Evolutionary conservation across 2,113 vertebrate species (phyloP), one percentile per base, ranked within the genome.

Genomic region (Castor canadensis): DNA sequence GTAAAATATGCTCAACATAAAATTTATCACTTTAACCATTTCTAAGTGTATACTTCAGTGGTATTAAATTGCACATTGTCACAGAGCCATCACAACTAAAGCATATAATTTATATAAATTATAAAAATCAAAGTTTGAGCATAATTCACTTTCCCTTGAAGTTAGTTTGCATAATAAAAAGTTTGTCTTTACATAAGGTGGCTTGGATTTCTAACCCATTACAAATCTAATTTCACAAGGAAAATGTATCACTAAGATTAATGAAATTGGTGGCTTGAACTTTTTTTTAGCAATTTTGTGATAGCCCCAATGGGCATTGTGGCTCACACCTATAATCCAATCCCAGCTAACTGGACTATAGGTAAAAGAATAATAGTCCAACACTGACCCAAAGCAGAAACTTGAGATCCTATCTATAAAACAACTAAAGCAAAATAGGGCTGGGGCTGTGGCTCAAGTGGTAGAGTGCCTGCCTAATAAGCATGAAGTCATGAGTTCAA

Each of bases 251-350:
- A 72, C 38, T 22, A 66, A 24, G n/a, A 88, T 76, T 17, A 91
- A 77, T 45, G 4, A 90, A 93, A 49, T 72, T 22, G 1, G 32
- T 86, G 38, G 32, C 47, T 88, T 95, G 11, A 43, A 38, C 32
- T 96, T 90, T 56, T n/a, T 96, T 90, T 56, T 75, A 95, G 83
- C 20, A 56, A 89, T 79, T 67, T 83, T 77, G 30, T 66, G 40
- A 75, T 8, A 72, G 11, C n/a, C 26, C 22, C 85, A 40, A 64
- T 10, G 30, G 12, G 30, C 28, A n/a, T n/a, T n/a, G n/a, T n/a
- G n/a, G n/a, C n/a, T n/a, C n/a, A n/a, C n/a, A n/a, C n/a, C n/a
- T n/a, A n/a, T n/a, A n/a, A n/a, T n/a, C n/a, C n/a, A n/a, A n/a
- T n/a, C n/a, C n/a, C n/a, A n/a, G n/a, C n/a, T n/a, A n/a, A n/a